Percentiles rank a stretch among this genome's conserved stretches.
Conservation (phyloP, 2,888 invertebrate species). For the Tolmerus cingulatus region DNA sequence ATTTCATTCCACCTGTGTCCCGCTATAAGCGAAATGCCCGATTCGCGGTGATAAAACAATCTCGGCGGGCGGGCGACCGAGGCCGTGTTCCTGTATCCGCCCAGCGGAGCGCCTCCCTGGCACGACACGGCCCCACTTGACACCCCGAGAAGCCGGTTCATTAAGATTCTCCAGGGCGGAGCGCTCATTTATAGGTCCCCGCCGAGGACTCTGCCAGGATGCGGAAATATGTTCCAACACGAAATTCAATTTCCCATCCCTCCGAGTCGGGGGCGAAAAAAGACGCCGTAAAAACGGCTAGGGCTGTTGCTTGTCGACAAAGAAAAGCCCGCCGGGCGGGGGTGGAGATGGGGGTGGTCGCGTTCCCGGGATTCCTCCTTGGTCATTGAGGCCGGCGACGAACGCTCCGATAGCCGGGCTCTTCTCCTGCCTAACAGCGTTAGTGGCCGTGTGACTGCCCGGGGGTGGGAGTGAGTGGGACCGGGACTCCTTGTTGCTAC, state of each 20-base stretch:
- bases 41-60: not conserved
- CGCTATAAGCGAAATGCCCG: not conserved
- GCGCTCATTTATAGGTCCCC: not conserved
- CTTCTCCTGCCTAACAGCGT: not conserved
- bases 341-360: not conserved
- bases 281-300: not conserved
- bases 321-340: not conserved
- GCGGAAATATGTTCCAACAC: conserved; percentile 13
- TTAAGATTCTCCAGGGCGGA: conserved; percentile 2
- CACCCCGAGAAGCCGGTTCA: not conserved
- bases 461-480: not conserved
- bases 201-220: not conserved
- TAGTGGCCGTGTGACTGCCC: not conserved
- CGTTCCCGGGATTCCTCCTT: not conserved
- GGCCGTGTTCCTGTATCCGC: not conserved
- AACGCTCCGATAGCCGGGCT: not conserved
- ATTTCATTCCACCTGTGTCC: conserved; percentile 16
- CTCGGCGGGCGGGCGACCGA: not conserved
- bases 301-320: conserved; percentile 13
- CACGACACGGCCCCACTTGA: not conserved
- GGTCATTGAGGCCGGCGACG: not conserved
- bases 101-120: not conserved
- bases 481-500: not conserved
- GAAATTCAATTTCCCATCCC: conserved; percentile 20
- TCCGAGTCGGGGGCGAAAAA: not conserved